Conservation (phyloP, 2,888 invertebrate species). For the Galeruca laticollis region DNA sequence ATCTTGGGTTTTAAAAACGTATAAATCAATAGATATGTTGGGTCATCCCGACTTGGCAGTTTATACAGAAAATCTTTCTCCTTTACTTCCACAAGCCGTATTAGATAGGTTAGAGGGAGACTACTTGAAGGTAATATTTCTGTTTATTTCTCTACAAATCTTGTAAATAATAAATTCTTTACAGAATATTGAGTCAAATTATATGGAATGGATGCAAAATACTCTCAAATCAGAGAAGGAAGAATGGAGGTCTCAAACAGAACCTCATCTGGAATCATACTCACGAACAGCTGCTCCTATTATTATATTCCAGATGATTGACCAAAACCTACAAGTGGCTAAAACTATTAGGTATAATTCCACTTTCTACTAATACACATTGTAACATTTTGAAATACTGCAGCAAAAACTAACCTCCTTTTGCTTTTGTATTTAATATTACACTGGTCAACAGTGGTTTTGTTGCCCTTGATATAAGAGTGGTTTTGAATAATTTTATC, state of each 20-base stretch:
- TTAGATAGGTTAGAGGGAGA: constrained; percentile 84
- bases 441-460: no score
- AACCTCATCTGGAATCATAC: constrained; percentile 86
- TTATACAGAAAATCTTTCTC: constrained; percentile 72
- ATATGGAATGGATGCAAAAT: constrained; percentile 96
- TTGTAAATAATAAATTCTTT: constrained; percentile 22
- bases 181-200: constrained; percentile 89
- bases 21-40: constrained; percentile 89
- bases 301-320: constrained; percentile 98
- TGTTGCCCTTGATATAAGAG: no score
- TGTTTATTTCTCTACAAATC: neutral
- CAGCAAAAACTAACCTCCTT: neutral
- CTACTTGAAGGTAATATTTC: constrained; percentile 75
- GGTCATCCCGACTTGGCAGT: constrained; percentile 81
- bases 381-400: neutral
- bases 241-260: constrained; percentile 88
- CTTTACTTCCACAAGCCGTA: constrained; percentile 81
- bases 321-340: constrained; percentile 89
- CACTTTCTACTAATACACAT: neutral
- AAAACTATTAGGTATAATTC: constrained; percentile 66
- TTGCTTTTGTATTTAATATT: no score
- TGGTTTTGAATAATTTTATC: no score
- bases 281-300: constrained; percentile 95
- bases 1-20: constrained; percentile 93
- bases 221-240: constrained; percentile 90